These are phyloP conservation scores for Alca torda DNA, from an alignment of 2,797 vertebrate genomes.

Conservation along the genomic window DNA sequence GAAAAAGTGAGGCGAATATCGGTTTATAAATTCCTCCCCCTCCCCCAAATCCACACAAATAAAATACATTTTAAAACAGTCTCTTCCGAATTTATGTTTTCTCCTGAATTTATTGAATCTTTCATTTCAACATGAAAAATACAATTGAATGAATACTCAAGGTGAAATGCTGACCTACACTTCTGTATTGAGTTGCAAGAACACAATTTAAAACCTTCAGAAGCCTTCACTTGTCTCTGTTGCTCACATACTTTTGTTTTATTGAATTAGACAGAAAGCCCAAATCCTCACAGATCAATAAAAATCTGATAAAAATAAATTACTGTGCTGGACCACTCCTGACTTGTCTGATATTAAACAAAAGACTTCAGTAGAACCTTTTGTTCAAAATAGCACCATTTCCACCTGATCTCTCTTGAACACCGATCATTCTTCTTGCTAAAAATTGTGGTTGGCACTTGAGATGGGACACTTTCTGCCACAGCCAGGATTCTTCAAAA, in stretches of 20 bases:
- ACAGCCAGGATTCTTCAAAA: constrained; percentile 48
- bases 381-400: constrained; percentile 86
- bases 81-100: constrained; percentile 71
- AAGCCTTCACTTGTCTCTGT: not conserved
- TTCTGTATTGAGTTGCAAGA: constrained; percentile 48
- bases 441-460: constrained; percentile 59
- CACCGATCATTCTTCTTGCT: not conserved
- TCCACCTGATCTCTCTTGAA: constrained; percentile 69
- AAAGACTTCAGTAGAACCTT: constrained; percentile 53
- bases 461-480: constrained; percentile 40
- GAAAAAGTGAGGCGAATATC: constrained; percentile 79
- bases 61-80: constrained; percentile 68
- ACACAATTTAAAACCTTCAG: constrained; percentile 13
- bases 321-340: constrained; percentile 50
- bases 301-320: constrained; percentile 70
- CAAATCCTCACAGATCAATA: constrained; percentile 41
- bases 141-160: constrained; percentile 49
- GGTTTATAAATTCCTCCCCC: constrained; percentile 62
- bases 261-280: constrained; percentile 22
- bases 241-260: constrained; percentile 22
- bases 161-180: constrained; percentile 60
- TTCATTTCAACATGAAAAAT: constrained; percentile 72
- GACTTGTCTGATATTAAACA: constrained; percentile 41
- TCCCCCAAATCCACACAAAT: constrained; percentile 60
- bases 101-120: constrained; percentile 62